Evolutionary conservation across 2,888 invertebrate genomes (phyloP).

Genomic region (Alsophila aescularia): DNA sequence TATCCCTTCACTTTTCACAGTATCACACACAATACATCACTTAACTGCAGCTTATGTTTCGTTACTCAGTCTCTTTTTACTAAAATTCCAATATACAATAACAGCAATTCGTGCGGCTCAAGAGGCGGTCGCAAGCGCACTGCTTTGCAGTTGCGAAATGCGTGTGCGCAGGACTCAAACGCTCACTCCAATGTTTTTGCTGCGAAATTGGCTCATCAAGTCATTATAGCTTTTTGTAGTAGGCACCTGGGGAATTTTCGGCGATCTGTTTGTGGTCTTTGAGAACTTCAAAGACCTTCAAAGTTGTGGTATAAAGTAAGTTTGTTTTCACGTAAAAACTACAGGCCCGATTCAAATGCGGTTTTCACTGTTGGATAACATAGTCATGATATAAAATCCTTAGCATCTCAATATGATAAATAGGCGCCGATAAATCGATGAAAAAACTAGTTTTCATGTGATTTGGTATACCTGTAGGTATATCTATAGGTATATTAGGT

Average conservation of each 20-base stretch:
- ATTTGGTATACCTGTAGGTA: too few species aligned
- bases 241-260: neutral
- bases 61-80: constrained; percentile 15
- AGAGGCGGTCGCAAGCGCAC: constrained; percentile 19
- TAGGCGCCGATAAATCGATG: too few species aligned
- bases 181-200: constrained; percentile 5
- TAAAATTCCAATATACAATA: neutral
- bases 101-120: constrained; percentile 6
- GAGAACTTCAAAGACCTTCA: too few species aligned
- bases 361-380: too few species aligned
- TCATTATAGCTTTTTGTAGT: neutral
- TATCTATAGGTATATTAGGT: too few species aligned
- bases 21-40: constrained; percentile 17
- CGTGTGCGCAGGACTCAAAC: constrained; percentile 13
- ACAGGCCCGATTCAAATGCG: too few species aligned
- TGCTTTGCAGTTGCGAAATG: constrained; percentile 16
- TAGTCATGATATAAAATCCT: too few species aligned
- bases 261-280: neutral
- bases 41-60: constrained; percentile 4
- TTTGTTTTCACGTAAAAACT: too few species aligned
- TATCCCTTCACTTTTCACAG: constrained; percentile 25
- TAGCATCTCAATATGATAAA: too few species aligned
- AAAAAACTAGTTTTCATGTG: too few species aligned
- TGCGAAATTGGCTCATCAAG: constrained; percentile 2
- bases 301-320: too few species aligned